Percentiles rank a stretch among this genome's conserved stretches.
Evolutionary conservation across 2,797 vertebrate genomes (phyloP).

Genomic region (Nannoperca obscura): DNA sequence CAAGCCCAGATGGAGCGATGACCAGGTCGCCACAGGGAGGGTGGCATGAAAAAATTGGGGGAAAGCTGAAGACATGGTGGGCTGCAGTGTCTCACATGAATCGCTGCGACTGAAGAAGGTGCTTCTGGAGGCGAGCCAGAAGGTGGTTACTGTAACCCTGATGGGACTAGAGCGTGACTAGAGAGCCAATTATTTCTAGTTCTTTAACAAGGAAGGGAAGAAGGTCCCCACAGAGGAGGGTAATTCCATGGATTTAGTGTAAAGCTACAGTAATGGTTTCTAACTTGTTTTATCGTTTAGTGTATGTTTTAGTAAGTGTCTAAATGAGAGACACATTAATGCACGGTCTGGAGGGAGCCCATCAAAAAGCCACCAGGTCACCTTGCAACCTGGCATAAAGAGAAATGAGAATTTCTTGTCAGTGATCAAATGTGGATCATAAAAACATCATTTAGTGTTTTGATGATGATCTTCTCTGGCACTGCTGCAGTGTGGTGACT

Average conservation of each 20-base stretch:
- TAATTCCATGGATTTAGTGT: background rate
- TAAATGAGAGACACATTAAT: slow-evolving; percentile 8
- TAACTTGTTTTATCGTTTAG: background rate
- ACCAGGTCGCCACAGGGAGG: slow-evolving; percentile 50
- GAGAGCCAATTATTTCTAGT: slow-evolving; percentile 21
- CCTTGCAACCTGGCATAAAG: slow-evolving; percentile 37
- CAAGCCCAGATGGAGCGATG: slow-evolving; percentile 68
- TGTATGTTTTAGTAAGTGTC: background rate
- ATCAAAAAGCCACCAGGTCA: slow-evolving; percentile 42
- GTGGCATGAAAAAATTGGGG: slow-evolving; percentile 2
- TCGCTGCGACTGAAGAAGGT: slow-evolving; percentile 1
- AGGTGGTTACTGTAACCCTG: slow-evolving; percentile 16
- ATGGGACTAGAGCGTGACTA: slow-evolving; percentile 17
- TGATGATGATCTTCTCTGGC: slow-evolving; percentile 36
- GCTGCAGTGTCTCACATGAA: slow-evolving; percentile 32
- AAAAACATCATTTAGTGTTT: slow-evolving; percentile 43
- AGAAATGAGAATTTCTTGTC: slow-evolving; percentile 19
- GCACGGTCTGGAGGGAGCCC: slow-evolving; percentile 5
- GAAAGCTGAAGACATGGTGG: slow-evolving; percentile 3
- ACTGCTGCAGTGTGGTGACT: background rate
- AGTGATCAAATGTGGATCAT: slow-evolving; percentile 47
- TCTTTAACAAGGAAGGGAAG: slow-evolving; percentile 10
- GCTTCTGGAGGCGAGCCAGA: slow-evolving; percentile 30
- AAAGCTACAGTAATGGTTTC: background rate
- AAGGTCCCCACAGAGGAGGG: background rate